phyloP scores from a whole-genome alignment of 2,888 invertebrate genomes.

The Caradrina kadenii region DNA sequence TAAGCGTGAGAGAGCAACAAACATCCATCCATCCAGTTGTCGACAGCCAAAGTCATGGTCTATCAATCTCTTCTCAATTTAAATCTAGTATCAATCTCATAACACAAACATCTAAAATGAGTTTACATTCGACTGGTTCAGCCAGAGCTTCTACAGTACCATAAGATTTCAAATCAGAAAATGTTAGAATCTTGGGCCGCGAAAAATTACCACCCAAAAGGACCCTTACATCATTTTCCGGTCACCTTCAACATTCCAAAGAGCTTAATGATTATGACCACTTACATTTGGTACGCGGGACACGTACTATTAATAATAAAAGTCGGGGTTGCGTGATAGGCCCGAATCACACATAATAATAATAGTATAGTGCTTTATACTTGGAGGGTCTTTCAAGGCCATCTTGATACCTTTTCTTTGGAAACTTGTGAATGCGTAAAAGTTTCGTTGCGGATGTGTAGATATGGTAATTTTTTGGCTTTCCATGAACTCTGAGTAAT shows the following conservation, averaged over 20 bases:
- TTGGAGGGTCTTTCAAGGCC: constrained; percentile 24
- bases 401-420: constrained; percentile 25
- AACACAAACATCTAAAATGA: no score
- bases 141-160: no score
- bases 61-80: no score
- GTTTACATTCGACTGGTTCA: no score
- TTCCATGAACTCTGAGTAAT: not conserved
- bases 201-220: not conserved
- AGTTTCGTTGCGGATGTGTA: not conserved
- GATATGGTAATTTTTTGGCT: constrained; percentile 20
- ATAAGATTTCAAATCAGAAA: no score
- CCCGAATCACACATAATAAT: constrained; percentile 4
- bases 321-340: constrained; percentile 46
- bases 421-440: constrained; percentile 15
- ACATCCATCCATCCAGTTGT: no score
- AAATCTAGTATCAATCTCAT: no score
- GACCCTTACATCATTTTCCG: not conserved
- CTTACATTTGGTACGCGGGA: constrained; percentile 35
- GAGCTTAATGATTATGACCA: constrained; percentile 34
- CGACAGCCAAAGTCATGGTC: no score
- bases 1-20: no score
- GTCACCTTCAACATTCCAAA: constrained; percentile 27
- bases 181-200: no score
- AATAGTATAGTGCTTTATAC: constrained; percentile 23
- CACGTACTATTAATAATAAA: constrained; percentile 41